Base-by-base conservation (phyloP, 2,113 vertebrate genomes). In the Oreochromis aureus region DNA sequence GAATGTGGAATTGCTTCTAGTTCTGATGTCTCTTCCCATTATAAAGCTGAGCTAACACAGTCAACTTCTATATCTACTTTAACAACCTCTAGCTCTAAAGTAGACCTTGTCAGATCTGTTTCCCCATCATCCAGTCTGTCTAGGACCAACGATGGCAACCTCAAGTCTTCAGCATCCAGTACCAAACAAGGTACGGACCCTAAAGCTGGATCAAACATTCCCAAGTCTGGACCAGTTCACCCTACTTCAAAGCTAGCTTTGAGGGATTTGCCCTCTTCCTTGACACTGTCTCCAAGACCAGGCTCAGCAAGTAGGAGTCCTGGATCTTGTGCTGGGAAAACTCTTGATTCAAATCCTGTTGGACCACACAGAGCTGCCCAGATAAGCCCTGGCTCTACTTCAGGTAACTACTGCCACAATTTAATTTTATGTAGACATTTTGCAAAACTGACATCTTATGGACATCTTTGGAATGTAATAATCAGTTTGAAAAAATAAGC, bases 341-440 rank as follows among this genome's bases (percentile, higher is more conserved):
- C n/a, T 32, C 54, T 85, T 81, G 51, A 53, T 69, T 44, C 44
- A 48, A 18, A 12, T 87, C 41, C 6, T 5, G 3, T 19, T 54
- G 73, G 22, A 80, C 44, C 66, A 59, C 69, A 71, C 30, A 48
- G 4, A 54, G 66, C 80, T 5, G 18, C 41, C 15, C 71, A 19
- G 34, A 89, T 7, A 48, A 91, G 86, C 84, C 81, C 61, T 15
- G 56, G 55, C 78, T 86, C 84, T 79, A 30, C n/a, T 89, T 7
- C 80, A 92, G 90, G 94, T 95, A 90, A 91, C n/a, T 22, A 46
- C 30, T 13, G 10, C 24, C 5, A 18, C 7, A 15, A 7, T 69
- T 53, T 58, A 8, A 58, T 56, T 56, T 18, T 16, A 58, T 36
- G 0, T 41, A 27, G 32, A 36, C 34, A 69, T 41, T 34, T 80